phyloP scores from a whole-genome alignment of 2,888 invertebrate species.

The Drosophila infuscata region DNA sequence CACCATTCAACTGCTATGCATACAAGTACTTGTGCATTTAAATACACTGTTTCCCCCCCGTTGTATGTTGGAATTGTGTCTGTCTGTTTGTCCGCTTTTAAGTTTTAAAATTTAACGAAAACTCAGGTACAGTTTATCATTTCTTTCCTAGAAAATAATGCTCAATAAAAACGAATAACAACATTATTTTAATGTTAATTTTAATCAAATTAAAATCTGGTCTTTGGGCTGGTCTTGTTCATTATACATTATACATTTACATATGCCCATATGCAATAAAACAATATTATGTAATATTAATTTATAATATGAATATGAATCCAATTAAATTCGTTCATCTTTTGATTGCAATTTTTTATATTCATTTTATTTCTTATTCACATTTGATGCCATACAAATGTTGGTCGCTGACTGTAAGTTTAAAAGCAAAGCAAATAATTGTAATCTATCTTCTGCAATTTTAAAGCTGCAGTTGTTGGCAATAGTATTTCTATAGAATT shows the following conservation, averaged over 20 bases:
- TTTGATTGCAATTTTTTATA: not conserved
- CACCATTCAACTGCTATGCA: constrained; percentile 19
- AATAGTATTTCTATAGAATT: constrained; percentile 16
- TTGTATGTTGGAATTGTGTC: not conserved
- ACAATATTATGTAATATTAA: not conserved
- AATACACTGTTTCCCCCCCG: not conserved
- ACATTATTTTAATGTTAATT: not conserved
- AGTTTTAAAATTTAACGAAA: not conserved
- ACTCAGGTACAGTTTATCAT: not conserved
- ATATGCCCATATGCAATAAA: not conserved
- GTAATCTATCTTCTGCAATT: not conserved
- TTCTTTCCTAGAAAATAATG: not conserved
- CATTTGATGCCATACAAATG: not conserved
- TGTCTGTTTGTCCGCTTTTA: not conserved
- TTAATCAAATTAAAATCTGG: not conserved
- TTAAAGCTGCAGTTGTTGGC: constrained; percentile 4
- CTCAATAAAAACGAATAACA: not conserved
- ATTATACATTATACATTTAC: not conserved
- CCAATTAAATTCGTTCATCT: not conserved
- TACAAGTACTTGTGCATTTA: constrained; percentile 4
- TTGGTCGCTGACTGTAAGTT: not conserved
- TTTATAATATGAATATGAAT: not conserved
- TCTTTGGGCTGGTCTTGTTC: not conserved
- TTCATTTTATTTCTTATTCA: not conserved
- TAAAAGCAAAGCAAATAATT: not conserved